Evolutionary conservation across 2,797 vertebrate species (phyloP).

Genomic region (Neosilurus mollespiculum): DNA sequence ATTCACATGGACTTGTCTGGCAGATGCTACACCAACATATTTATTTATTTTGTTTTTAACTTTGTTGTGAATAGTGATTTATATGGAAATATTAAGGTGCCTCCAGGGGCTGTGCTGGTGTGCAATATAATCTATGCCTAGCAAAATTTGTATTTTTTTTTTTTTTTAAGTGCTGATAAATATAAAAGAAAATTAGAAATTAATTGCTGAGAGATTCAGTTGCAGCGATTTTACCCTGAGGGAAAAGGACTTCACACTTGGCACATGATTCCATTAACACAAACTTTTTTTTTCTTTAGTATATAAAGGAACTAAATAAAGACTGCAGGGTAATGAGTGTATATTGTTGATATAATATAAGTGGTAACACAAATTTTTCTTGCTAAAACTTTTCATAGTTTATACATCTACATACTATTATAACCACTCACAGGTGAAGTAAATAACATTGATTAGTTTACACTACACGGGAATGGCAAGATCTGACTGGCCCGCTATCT

Average conservation of each 20-base stretch:
- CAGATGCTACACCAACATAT: not conserved
- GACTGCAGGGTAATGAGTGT: not conserved
- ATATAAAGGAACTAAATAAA: not conserved
- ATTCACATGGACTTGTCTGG: not conserved
- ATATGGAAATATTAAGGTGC: not conserved
- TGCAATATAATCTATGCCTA: not conserved
- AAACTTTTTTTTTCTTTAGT: not conserved
- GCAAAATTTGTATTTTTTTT: no score
- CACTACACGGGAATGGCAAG: no score
- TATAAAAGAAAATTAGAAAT: not conserved
- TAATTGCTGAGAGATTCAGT: no score
- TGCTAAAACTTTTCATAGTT: not conserved
- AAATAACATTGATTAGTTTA: no score
- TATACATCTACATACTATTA: not conserved
- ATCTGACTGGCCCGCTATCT: no score
- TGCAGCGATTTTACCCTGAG: no score
- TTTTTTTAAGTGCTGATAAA: no score
- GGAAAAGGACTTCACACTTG: no score
- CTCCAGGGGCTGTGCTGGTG: not conserved
- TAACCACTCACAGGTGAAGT: no score
- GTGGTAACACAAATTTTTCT: no score
- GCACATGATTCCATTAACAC: not conserved
- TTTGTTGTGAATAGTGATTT: not conserved
- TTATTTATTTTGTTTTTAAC: no score
- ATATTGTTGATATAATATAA: not conserved